Evolutionary conservation across 1,140 invertebrate genomes (phyloP).

Genomic region (Drosophila jambulina): DNA sequence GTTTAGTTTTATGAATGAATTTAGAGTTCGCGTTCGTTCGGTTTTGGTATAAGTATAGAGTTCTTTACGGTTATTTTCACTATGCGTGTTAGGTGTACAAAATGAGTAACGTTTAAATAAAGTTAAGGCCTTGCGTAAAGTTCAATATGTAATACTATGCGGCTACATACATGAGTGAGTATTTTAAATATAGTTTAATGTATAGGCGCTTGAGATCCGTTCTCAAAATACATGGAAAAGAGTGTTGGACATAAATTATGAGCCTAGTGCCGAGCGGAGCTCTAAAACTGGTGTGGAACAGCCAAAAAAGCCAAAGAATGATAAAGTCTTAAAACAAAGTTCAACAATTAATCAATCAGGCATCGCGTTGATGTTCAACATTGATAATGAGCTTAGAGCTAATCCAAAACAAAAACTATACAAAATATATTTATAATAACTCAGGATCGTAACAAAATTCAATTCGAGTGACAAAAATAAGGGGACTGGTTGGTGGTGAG

Average conservation of each 20-base stretch:
- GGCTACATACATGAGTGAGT: conserved; percentile 52
- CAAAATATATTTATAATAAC: conserved; percentile 50
- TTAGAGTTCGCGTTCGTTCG: conserved; percentile 26
- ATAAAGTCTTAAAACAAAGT: conserved; percentile 58
- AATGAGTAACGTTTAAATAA: conserved; percentile 60
- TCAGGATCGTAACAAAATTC: conserved; percentile 64
- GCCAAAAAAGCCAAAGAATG: conserved; percentile 57
- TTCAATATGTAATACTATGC: conserved; percentile 64
- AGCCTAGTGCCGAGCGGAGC: conserved; percentile 29
- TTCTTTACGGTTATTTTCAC: conserved; percentile 13
- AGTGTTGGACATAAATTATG: conserved; percentile 70
- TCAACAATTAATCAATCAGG: conserved; percentile 55
- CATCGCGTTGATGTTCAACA: conserved; percentile 35
- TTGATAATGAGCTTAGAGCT: conserved; percentile 45
- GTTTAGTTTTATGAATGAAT: conserved; percentile 16
- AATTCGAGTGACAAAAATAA: conserved; percentile 54
- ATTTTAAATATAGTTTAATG: conserved; percentile 22
- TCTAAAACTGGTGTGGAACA: conserved; percentile 62
- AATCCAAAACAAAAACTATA: conserved; percentile 66
- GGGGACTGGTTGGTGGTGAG: conserved; percentile 12
- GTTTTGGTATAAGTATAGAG: conserved; percentile 17
- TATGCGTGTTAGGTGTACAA: conserved; percentile 44
- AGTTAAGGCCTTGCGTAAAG: conserved; percentile 56
- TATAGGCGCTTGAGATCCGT: conserved; percentile 63
- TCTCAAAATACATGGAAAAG: conserved; percentile 76